Evolutionary conservation across 2,113 vertebrate genomes (phyloP), one percentile per base, ranked within the genome.

Genomic region (Geococcyx californianus): DNA sequence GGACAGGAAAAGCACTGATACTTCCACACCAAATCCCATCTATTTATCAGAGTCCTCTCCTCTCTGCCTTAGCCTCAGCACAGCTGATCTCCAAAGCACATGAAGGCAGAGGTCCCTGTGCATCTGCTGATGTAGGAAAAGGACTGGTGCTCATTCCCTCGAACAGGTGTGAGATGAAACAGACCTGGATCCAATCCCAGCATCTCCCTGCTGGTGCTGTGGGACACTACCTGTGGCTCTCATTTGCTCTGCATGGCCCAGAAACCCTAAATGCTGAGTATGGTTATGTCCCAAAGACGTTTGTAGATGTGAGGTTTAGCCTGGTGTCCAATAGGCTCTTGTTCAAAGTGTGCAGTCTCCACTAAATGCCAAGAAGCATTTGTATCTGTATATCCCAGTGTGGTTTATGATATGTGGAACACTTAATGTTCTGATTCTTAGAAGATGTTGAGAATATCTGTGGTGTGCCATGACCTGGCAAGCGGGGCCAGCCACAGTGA

Each of bases 361-460:
- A 40, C 31, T 62, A 26, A 86, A 10, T 42, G 18, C 52, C 0
- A 0, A 28, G 12, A 67, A 56, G 25, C 3, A 0, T n/a, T 24
- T n/a, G 21, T 16, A 24, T 36, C 51, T 74, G 23, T 11, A 1
- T 7, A 6, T 49, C 52, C 77, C 58, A 33, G 8, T 13, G 21
- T 0, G 4, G 36, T 29, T 82, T 56, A 3, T 21, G n/a, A 17
- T 38, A 16, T 29, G 25, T 44, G 18, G 31, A 76, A 54, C 31
- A 40, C 47, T 26, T 14, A 19, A 26, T 34, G 13, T 7, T 29
- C 5, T 1, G 8, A 25, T 19, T 54, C 56, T 52, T 62, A 26
- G 62, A 38, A 64, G 20, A 40, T 38, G 47, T 83, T n/a, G 55
- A 29, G 42, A 16, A 20, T 20, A 26, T 16, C 63, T 72, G 66